Conservation (phyloP, 2,888 invertebrate genomes). For the Hemicrepidius hirtus region DNA sequence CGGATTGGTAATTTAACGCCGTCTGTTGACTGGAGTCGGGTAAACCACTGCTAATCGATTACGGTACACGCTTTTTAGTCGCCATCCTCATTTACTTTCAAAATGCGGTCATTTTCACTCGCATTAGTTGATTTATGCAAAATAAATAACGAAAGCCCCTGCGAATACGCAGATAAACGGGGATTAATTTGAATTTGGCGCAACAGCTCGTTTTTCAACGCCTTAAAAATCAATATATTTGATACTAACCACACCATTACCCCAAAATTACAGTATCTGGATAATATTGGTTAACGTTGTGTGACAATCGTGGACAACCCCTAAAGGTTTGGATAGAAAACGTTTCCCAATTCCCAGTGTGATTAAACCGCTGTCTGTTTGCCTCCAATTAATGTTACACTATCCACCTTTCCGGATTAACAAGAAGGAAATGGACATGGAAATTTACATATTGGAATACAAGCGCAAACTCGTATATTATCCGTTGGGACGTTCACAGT, state of each 20-base stretch:
- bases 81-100: conserved; percentile 28
- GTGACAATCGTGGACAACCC: conserved; percentile 39
- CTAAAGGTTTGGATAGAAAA: conserved; percentile 43
- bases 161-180: conserved; percentile 34
- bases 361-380: conserved; percentile 44
- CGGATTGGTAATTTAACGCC: conserved; percentile 52
- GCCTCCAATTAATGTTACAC: conserved; percentile 40
- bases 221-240: conserved; percentile 43
- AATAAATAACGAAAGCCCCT: conserved; percentile 30
- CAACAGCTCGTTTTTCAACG: conserved; percentile 38
- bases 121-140: conserved; percentile 33
- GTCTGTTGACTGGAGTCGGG: conserved; percentile 47
- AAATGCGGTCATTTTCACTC: conserved; percentile 12
- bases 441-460: conserved; percentile 32
- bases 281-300: conserved; percentile 41
- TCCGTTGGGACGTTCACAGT: not conserved
- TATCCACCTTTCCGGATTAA: conserved; percentile 35
- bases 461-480: not conserved
- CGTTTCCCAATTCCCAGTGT: conserved; percentile 37
- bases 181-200: conserved; percentile 35
- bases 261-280: conserved; percentile 41
- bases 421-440: conserved; percentile 27
- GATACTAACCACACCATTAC: conserved; percentile 39
- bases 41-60: conserved; percentile 50
- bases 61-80: conserved; percentile 45